Evolutionary conservation across 2,888 invertebrate genomes (phyloP), one percentile per base, ranked within the genome.

Genomic region (Drosophila robusta): DNA sequence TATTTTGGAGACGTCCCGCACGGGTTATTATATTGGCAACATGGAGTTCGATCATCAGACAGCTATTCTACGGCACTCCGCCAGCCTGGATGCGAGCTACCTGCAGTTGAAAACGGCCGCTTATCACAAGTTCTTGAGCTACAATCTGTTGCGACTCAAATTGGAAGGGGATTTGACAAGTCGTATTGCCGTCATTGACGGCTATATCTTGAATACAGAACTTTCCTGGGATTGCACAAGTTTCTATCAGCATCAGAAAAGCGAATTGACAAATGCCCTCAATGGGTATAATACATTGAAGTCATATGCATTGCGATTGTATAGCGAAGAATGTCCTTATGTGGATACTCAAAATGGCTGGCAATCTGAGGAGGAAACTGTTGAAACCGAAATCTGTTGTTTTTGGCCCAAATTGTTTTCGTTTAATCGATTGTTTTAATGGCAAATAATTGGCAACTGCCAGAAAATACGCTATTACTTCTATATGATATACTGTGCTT

Each of bases 1-100:
- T 16, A 22, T 46, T 12, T 32, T 72, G 3, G 32, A 22, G 1
- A 14, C 29, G 1, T 47, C 68, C 0, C 49, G 38, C n/a, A 49
- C 36, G 0, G 72, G 72, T 1, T 0, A 74, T 8, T 51, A 39
- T 22, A 7, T 46, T 9, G 72, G 74, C 18, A 73, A 72, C 18
- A 4, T 0, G n/a, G 72, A 72, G 16, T 72, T 49, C 51, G 52
- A 73, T 1, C 14, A 29, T 6, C 24, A 50, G 4, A 18, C 38
- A 11, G 16, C 38, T 0, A 11, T 50, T 16, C 22, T 67, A 6
- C 47, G 44, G 3, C n/a, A 54, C 7, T n/a, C 38, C 1, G 12
- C n/a, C 7, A 18, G 14, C 24, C 39, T 57, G 29, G 49, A 29
- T 1, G 4, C 45, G 1, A 18, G 42, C 3, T 36, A 12, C 0